phyloP scores from a whole-genome alignment of 2,113 vertebrate genomes.

The Perca flavescens region DNA sequence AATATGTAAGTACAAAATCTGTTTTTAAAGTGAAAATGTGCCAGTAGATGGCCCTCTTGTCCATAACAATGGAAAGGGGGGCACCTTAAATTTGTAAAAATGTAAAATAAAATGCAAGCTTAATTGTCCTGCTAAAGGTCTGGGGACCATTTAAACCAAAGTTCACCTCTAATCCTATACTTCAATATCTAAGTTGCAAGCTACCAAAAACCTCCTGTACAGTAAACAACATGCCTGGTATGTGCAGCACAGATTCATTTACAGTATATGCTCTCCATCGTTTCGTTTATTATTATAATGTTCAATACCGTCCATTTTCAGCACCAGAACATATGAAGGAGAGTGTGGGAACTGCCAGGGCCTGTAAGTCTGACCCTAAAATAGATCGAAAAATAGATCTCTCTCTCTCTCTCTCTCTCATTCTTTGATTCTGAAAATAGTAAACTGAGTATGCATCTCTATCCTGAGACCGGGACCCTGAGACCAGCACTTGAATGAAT shows the following conservation, averaged over 20 bases:
- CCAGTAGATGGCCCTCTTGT: conserved; percentile 48
- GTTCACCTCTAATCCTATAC: not conserved
- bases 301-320: conserved; percentile 44
- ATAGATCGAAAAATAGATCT: conserved; percentile 76
- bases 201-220: conserved; percentile 9
- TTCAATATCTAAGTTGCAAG: not conserved
- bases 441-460: conserved; percentile 71
- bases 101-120: conserved; percentile 11
- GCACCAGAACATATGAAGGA: conserved; percentile 50
- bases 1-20: not conserved
- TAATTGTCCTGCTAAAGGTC: conserved; percentile 1
- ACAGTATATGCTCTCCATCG: conserved; percentile 37
- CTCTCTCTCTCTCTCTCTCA: conserved; percentile 69
- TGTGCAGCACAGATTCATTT: not conserved
- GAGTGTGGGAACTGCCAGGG: conserved; percentile 82
- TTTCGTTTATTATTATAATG: conserved; percentile 62
- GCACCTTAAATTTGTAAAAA: not conserved
- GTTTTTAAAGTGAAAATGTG: conserved; percentile 13
- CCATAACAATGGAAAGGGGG: conserved; percentile 12
- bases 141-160: not conserved
- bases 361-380: conserved; percentile 70
- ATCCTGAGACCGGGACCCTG: conserved; percentile 70
- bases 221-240: conserved; percentile 21
- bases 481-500: conserved; percentile 82
- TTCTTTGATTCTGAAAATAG: conserved; percentile 84